These are phyloP conservation scores for Ichneumoninae sp. DNA, from an alignment of 2,888 invertebrate genomes.

Conservation along the genomic window DNA sequence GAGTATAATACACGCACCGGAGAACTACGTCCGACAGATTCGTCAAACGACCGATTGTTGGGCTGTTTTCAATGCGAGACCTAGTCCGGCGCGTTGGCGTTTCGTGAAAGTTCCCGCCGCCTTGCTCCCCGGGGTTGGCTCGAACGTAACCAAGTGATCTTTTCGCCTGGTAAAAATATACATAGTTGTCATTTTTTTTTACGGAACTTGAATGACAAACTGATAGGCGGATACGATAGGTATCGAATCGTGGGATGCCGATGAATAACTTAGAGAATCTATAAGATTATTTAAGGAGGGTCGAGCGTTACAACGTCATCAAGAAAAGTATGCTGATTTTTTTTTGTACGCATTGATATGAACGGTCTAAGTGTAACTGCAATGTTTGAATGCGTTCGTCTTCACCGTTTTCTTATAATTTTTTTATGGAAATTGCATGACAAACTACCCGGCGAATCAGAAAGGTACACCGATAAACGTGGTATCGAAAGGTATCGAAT, in stretches of 20 bases:
- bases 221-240: neutral
- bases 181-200: slow-evolving; percentile 2
- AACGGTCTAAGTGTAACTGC: no score
- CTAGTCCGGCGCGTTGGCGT: slow-evolving; percentile 23
- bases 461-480: no score
- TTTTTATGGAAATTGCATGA: no score
- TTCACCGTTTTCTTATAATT: no score
- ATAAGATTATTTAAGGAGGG: neutral
- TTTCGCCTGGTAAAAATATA: slow-evolving; percentile 1
- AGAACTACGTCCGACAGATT: slow-evolving; percentile 15
- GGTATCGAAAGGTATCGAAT: no score
- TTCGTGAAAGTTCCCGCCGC: slow-evolving; percentile 30
- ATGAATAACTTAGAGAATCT: neutral
- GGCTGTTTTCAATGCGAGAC: slow-evolving; percentile 10
- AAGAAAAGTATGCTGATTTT: no score
- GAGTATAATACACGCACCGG: slow-evolving; percentile 9
- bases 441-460: no score
- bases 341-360: no score
- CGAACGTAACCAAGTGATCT: slow-evolving; percentile 21
- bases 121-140: neutral
- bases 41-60: slow-evolving; percentile 30
- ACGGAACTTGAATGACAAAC: neutral
- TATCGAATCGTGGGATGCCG: neutral
- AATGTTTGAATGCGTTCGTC: no score
- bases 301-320: no score